Base-by-base conservation (phyloP, 2,113 vertebrate species). In the Laticauda colubrina region DNA sequence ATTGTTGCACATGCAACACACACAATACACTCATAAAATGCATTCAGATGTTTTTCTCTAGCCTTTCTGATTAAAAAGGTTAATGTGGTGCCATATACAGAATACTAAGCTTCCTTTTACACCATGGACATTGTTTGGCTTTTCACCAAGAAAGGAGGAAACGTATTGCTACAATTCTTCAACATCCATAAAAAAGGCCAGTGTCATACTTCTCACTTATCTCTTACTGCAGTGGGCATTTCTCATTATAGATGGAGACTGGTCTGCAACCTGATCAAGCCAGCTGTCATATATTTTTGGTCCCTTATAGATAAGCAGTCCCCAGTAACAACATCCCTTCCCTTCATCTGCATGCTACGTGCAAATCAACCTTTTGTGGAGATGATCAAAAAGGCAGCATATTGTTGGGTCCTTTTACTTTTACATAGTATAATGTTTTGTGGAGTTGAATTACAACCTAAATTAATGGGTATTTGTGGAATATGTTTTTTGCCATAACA, bases 31-130 rank as follows among this genome's bases (percentile, higher is more conserved):
- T 95, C 94, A 95, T 94, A 95, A 91, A 96, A 57, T 14, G 93
- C 89, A 96, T 95, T 95, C 89, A 8, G 96, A 95, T 75, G 93
- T 90, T 95, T 85, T 95, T 48, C 95, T 87, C 39, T 0, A n/a
- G 94, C 94, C 95, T 93, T 92, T 94, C 91, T 89, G 95, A 61
- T 93, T 94, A 94, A 92, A 95, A 95, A 96, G 56, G 94, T 88
- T 92, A 95, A 94, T 94, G 91, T 95, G 94, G 93, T 96, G 93
- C 92, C 94, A 87, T 85, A 95, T 94, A 90, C 95, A 96, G 96
- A 95, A 95, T 96, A 96, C 94, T 90, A 95, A 20, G 93, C 91
- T 91, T 89, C 90, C 0, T 0, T 92, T 96, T 93, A 51, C 92
- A 90, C 92, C 87, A 0, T 34, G 94, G 96, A 90, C 85, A 95